These are phyloP conservation scores for Dorcus parallelipipedus DNA, from an alignment of 2,888 invertebrate genomes.

Conservation along the genomic window DNA sequence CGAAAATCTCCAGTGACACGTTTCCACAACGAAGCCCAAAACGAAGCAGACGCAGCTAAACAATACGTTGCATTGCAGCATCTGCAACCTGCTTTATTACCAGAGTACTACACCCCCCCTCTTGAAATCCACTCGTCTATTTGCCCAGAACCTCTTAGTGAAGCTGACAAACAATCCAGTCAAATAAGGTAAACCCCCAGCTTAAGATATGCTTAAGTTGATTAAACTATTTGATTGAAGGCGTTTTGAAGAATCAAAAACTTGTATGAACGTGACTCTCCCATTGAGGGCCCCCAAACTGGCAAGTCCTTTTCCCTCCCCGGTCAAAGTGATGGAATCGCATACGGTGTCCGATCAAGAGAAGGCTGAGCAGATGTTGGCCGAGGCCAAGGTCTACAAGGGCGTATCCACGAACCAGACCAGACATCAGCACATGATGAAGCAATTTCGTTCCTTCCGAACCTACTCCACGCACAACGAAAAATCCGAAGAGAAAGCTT, in stretches of 20 bases:
- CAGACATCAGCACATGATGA: neutral
- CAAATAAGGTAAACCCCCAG: conserved; percentile 16
- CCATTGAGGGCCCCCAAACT: conserved; percentile 41
- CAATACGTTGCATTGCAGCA: conserved; percentile 24
- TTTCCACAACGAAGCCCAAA: conserved; percentile 4
- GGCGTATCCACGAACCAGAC: neutral
- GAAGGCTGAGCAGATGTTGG: conserved; percentile 43
- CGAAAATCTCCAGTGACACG: conserved; percentile 12
- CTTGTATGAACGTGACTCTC: conserved; percentile 38
- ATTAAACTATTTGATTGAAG: conserved; percentile 21
- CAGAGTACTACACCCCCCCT: conserved; percentile 29
- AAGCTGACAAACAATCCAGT: conserved; percentile 7
- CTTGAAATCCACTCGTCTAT: conserved; percentile 15
- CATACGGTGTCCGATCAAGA: conserved; percentile 44
- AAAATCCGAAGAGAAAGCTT: neutral
- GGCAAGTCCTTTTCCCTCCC: conserved; percentile 45
- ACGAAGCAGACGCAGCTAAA: conserved; percentile 15
- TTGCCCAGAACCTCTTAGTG: conserved; percentile 14
- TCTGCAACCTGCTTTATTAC: conserved; percentile 30
- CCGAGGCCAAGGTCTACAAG: conserved; percentile 24
- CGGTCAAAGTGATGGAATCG: conserved; percentile 43
- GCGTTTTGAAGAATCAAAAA: conserved; percentile 38
- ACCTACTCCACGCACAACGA: conserved; percentile 7
- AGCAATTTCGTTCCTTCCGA: neutral
- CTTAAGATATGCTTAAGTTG: conserved; percentile 4